Evolutionary conservation across 2,113 vertebrate genomes (phyloP), one percentile per base, ranked within the genome.

Genomic region (Dolichotis patagonum): DNA sequence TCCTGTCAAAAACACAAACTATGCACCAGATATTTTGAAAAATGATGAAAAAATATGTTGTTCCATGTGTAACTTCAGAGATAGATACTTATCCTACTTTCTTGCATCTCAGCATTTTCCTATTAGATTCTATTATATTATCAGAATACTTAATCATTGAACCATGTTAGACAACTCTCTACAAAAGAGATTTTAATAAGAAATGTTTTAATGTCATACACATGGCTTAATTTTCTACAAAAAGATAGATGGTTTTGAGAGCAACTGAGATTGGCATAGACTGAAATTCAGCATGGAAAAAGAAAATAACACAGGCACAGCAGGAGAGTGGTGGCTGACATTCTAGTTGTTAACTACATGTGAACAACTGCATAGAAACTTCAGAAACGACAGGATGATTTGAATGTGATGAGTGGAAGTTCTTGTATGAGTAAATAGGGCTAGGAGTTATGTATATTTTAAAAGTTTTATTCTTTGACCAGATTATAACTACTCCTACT

Each of bases 301-400:
- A n/a, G 49, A 83, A 78, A 94, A 78, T 81, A 65, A 63, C 65
- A 80, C 41, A 82, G 20, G 11, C 20, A 52, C 7, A 82, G 46
- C 43, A 95, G 60, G 43, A 14, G 52, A 69, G 62, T 49, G 41
- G 91, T 83, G 43, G n/a, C 75, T 71, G 85, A 87, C 75, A 82
- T 83, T 90, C 43, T 96, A n/a, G 30, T 52, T 92, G 43, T 56
- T 90, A 92, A 90, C 71, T 91, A 46, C 35, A 38, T 67, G 17
- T 56, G 41, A 81, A 14, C 43, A 85, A 88, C 49, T 86, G 71
- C 11, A 52, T 17, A 17, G 49, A 84, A 32, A 32, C 30, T 93
- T 81, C 26, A 43, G 58, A 93, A 87, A 90, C 90, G 41, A 83
- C 38, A 83, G 12, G 38, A 9, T 65, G 11, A 90, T 67, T 80